Conservation (phyloP, 2,113 vertebrate species). For the Corythaeola cristata region DNA sequence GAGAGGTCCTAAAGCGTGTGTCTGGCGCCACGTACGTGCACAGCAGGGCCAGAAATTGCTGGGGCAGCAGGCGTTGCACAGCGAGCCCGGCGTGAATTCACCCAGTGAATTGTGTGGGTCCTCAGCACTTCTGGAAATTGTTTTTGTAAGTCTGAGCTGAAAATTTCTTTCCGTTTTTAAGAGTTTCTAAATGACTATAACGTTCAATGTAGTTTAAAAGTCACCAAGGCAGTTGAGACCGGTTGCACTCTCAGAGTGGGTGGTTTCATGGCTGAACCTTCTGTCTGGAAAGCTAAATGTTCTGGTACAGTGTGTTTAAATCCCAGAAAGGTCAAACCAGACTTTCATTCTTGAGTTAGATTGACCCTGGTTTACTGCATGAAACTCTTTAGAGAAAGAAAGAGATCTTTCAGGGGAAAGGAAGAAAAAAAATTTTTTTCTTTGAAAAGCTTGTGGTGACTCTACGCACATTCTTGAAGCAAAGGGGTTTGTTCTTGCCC, state of each 20-base stretch:
- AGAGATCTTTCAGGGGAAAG: slow-evolving; percentile 38
- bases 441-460: not conserved
- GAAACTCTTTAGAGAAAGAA: slow-evolving; percentile 33
- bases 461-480: slow-evolving; percentile 24
- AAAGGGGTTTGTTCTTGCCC: slow-evolving; percentile 42
- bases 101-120: slow-evolving; percentile 33
- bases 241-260: slow-evolving; percentile 22
- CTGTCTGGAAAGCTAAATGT: slow-evolving; percentile 34
- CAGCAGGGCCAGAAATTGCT: slow-evolving; percentile 38
- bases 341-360: slow-evolving; percentile 39
- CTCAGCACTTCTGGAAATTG: slow-evolving; percentile 38
- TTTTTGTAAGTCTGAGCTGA: slow-evolving; percentile 49
- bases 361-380: slow-evolving; percentile 37
- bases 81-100: not conserved
- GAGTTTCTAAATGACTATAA: slow-evolving; percentile 49
- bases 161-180: slow-evolving; percentile 10
- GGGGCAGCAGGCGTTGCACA: slow-evolving; percentile 28
- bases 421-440: not conserved
- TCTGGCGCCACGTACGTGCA: not conserved
- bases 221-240: slow-evolving; percentile 24
- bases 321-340: slow-evolving; percentile 60
- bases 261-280: slow-evolving; percentile 49
- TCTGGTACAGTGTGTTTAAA: slow-evolving; percentile 39
- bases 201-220: slow-evolving; percentile 21
- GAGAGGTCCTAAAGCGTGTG: slow-evolving; percentile 16